A percentile compares a stretch with the other conserved stretches of the same genome.
These are phyloP conservation scores for Lobophora halterata DNA, from an alignment of 2,888 invertebrate genomes.

Conservation along the genomic window DNA sequence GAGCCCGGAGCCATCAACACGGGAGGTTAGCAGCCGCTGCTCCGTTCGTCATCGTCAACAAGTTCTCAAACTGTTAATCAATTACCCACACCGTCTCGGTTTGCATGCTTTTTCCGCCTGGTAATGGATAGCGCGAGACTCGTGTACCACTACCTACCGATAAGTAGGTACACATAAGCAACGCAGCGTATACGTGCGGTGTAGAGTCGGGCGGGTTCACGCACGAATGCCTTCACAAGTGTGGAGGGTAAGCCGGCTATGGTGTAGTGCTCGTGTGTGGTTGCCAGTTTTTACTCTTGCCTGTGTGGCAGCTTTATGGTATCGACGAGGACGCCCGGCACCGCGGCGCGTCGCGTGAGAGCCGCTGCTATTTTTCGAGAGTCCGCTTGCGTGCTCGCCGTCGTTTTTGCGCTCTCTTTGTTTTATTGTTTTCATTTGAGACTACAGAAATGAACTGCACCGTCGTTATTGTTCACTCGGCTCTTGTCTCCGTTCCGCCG, in stretches of 20 bases:
- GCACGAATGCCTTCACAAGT: constrained; percentile 68
- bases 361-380: constrained; percentile 65
- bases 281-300: constrained; percentile 48
- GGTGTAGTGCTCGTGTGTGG: constrained; percentile 45
- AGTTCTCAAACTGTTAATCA: constrained; percentile 73
- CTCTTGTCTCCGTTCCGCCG: constrained; percentile 49
- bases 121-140: constrained; percentile 67
- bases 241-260: constrained; percentile 47
- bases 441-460: constrained; percentile 65
- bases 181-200: constrained; percentile 12
- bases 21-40: constrained; percentile 23
- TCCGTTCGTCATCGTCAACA: constrained; percentile 47
- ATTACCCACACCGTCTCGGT: constrained; percentile 71
- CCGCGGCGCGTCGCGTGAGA: constrained; percentile 52
- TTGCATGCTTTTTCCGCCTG: constrained; percentile 63
- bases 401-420: constrained; percentile 68
- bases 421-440: constrained; percentile 68
- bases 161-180: constrained; percentile 42
- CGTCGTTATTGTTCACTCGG: constrained; percentile 63
- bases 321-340: constrained; percentile 36
- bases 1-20: constrained; percentile 25
- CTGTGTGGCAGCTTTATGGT: constrained; percentile 47
- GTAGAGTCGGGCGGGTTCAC: constrained; percentile 52
- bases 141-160: constrained; percentile 59
- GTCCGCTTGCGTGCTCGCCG: constrained; percentile 63